These are phyloP conservation scores for Neopipo cinnamomea DNA, from an alignment of 2,113 vertebrate species.

Conservation along the genomic window DNA sequence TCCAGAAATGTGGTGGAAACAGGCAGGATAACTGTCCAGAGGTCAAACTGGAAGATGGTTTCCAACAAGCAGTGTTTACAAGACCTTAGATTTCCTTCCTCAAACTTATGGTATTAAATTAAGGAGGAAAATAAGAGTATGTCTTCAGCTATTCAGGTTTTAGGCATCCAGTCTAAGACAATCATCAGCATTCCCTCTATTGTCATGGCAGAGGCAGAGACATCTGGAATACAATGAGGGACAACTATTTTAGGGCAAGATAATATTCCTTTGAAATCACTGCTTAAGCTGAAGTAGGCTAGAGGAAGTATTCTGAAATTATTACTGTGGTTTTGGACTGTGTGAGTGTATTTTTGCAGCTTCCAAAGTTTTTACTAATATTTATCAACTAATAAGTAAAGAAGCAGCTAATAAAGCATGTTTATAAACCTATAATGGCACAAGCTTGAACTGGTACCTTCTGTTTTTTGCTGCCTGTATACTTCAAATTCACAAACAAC, in stretches of 20 bases:
- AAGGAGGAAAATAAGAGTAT: not conserved
- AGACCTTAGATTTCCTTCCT: not conserved
- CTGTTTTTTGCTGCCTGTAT: not conserved
- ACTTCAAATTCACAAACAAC: not conserved
- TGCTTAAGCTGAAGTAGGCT: not conserved
- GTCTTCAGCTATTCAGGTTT: not conserved
- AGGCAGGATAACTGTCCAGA: not conserved
- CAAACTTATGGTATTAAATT: not conserved
- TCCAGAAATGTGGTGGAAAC: not conserved
- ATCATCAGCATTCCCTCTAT: not conserved
- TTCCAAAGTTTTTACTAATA: not conserved
- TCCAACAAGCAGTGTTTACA: not conserved
- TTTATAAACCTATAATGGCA: not conserved
- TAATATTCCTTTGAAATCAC: not conserved
- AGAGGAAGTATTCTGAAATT: not conserved
- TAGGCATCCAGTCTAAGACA: not conserved
- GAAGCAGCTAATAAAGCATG: not conserved
- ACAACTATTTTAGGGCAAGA: not conserved
- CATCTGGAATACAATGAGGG: not conserved
- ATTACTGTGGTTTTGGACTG: not conserved
- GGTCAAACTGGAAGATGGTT: fast-evolving
- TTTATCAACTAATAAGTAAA: not conserved
- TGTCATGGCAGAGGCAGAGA: not conserved
- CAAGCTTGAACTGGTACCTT: not conserved
- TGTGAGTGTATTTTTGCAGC: not conserved